Conservation (phyloP, 2,113 vertebrate genomes). For the Xenopus tropicalis region DNA sequence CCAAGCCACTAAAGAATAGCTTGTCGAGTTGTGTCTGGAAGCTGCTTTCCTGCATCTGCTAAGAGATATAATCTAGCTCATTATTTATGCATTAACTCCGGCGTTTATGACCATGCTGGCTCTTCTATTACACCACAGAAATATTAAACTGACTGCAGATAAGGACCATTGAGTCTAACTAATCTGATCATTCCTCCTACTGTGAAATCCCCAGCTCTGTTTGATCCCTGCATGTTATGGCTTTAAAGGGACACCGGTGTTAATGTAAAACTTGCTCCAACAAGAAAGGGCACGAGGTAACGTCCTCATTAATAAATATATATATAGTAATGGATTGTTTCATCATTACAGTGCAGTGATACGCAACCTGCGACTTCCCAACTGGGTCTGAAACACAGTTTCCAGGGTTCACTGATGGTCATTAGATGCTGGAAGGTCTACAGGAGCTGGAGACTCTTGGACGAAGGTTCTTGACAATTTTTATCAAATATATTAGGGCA, state of each 20-base stretch:
- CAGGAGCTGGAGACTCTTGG: too few relatives aligned
- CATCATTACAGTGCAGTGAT: too few relatives aligned
- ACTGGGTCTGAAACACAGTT: too few relatives aligned
- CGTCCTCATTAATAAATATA: too few relatives aligned
- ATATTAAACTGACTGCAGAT: constrained; percentile 6
- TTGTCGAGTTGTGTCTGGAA: neutral
- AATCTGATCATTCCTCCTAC: neutral
- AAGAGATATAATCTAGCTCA: constrained; percentile 4
- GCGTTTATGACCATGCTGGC: neutral
- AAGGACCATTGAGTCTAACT: constrained; percentile 4
- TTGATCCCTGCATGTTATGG: neutral
- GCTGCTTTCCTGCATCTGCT: neutral
- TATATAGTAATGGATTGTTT: too few relatives aligned
- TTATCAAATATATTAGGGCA: too few relatives aligned
- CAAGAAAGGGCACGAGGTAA: too few relatives aligned
- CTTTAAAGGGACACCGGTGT: neutral
- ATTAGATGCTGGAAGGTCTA: too few relatives aligned
- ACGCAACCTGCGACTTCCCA: too few relatives aligned
- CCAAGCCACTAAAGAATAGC: neutral
- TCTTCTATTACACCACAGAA: neutral
- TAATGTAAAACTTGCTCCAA: neutral
- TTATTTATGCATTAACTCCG: neutral
- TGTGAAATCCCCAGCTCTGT: neutral
- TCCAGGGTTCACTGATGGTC: too few relatives aligned
- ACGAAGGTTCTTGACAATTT: too few relatives aligned